A percentile compares a stretch with the other conserved stretches of the same genome.
These are phyloP conservation scores for Thysanoteuthis rhombus DNA, from an alignment of 2,888 invertebrate genomes.

Conservation along the genomic window DNA sequence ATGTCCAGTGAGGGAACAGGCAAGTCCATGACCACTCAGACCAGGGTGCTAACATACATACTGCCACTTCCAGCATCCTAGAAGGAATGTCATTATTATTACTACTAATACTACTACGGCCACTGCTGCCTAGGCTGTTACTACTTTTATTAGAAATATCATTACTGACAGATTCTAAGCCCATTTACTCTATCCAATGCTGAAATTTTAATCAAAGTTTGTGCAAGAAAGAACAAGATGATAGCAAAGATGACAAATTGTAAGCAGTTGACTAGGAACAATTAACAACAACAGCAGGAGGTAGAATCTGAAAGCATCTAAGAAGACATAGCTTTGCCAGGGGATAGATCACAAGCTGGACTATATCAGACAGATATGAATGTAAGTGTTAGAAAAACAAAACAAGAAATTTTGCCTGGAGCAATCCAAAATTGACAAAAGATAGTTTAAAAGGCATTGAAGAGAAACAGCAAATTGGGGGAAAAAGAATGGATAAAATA, in stretches of 20 bases:
- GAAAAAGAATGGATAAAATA: background rate
- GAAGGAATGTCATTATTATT: background rate
- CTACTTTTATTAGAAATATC: background rate
- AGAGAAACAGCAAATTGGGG: background rate
- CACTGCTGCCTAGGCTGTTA: background rate
- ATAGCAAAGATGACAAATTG: background rate
- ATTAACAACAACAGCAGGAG: background rate
- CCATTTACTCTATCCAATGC: background rate
- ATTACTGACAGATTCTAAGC: background rate
- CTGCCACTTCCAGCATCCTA: background rate
- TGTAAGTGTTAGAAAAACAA: background rate
- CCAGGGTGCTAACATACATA: conserved; percentile 1
- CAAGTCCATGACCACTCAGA: conserved; percentile 12
- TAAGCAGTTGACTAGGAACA: background rate
- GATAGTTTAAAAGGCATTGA: background rate
- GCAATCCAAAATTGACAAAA: background rate
- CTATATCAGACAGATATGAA: background rate
- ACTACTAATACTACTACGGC: background rate
- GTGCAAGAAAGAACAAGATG: background rate
- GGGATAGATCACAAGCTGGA: background rate
- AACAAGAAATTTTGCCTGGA: background rate
- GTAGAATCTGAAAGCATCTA: background rate
- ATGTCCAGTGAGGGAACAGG: background rate
- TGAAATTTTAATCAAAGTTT: background rate
- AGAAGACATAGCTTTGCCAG: background rate